Percentiles rank a stretch among this genome's conserved stretches.
Evolutionary conservation across 1,140 invertebrate genomes (phyloP).

Genomic region (Drosophila pruinosa): DNA sequence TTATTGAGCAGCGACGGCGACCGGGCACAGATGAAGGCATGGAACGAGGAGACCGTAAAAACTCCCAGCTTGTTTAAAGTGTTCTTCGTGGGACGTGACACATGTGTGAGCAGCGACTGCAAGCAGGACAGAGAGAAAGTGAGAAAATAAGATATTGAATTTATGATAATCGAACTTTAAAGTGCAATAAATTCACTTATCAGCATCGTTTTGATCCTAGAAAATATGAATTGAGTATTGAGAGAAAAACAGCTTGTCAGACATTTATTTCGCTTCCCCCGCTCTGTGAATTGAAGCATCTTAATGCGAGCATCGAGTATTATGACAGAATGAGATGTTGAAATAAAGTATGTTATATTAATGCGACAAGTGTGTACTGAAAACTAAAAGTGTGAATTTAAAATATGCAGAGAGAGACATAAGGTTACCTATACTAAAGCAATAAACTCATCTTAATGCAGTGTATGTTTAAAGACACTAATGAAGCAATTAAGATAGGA

Average conservation of each 20-base stretch:
- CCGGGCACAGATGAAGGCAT: constrained; percentile 97
- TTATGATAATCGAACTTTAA: constrained; percentile 21
- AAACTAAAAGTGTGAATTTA: too few species aligned
- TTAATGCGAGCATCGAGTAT: background rate
- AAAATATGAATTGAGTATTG: background rate
- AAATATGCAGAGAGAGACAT: background rate
- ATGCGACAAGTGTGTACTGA: background rate
- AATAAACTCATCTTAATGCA: too few species aligned
- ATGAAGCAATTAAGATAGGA: background rate
- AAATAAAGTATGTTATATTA: background rate
- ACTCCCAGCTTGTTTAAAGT: constrained; percentile 97
- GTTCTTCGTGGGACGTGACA: constrained; percentile 96
- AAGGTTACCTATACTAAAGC: background rate
- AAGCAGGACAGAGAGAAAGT: constrained; percentile 41
- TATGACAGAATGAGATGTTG: background rate
- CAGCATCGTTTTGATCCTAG: background rate
- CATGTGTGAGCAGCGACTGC: constrained; percentile 96
- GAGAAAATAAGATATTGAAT: constrained; percentile 15
- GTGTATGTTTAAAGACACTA: too few species aligned
- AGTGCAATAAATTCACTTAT: constrained; percentile 11
- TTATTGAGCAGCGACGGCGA: constrained; percentile 96
- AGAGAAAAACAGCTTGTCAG: too few species aligned
- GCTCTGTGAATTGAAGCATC: background rate
- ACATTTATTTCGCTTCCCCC: background rate
- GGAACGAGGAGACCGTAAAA: constrained; percentile 98